Conservation (phyloP, 2,113 vertebrate species). For the Piaya cayana region DNA sequence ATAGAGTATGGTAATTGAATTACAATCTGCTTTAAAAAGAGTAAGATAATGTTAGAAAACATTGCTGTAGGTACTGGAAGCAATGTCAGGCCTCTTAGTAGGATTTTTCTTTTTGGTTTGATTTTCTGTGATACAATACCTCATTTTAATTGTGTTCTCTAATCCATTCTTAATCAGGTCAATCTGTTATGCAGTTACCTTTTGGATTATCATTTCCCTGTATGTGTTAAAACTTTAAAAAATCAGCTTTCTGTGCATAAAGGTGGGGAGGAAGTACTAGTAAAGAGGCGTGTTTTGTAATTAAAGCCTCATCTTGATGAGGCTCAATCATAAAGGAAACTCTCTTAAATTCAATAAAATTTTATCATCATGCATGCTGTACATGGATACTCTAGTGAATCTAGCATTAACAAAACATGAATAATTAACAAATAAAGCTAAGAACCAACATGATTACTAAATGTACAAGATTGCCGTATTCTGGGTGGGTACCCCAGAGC, state of each 20-base stretch:
- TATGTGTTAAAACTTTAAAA: neutral
- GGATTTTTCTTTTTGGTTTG: neutral
- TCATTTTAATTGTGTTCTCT: neutral
- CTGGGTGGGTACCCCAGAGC: neutral
- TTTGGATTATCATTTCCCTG: neutral
- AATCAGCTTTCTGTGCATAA: neutral
- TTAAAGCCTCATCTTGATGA: neutral
- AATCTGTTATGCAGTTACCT: neutral
- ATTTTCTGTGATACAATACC: neutral
- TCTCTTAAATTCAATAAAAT: neutral
- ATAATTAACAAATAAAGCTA: neutral
- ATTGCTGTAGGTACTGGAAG: neutral
- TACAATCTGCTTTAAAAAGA: neutral
- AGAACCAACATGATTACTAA: neutral
- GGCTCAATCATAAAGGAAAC: neutral
- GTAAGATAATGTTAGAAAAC: neutral
- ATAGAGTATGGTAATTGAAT: constrained; percentile 13
- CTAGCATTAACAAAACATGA: neutral
- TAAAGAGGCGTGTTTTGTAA: neutral
- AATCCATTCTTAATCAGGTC: neutral
- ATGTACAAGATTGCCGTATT: neutral
- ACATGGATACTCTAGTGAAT: neutral
- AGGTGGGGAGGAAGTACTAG: neutral
- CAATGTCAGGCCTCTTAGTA: neutral
- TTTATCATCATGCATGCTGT: neutral